Evolutionary conservation across 2,113 vertebrate genomes (phyloP).

Genomic region (Aegypius monachus): DNA sequence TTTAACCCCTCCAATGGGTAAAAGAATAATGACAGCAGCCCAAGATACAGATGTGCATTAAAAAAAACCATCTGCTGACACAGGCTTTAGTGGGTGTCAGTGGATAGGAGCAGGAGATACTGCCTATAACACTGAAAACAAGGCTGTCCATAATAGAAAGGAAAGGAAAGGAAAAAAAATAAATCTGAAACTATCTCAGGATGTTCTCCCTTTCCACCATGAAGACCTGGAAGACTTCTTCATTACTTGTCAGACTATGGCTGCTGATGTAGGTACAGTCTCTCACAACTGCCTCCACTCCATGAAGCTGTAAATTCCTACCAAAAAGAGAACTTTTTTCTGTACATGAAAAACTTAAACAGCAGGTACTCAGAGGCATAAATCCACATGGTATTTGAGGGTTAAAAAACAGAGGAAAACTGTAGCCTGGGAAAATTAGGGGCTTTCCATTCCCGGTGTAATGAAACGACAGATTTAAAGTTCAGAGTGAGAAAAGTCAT

Average conservation of each 20-base stretch:
- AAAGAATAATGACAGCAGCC: neutral
- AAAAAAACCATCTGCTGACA: neutral
- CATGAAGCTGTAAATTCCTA: neutral
- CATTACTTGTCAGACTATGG: neutral
- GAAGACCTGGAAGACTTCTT: neutral
- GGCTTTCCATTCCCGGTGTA: conserved; percentile 68
- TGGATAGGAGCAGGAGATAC: neutral
- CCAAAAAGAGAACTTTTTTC: neutral
- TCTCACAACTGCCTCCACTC: neutral
- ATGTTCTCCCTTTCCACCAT: neutral
- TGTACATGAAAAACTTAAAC: neutral
- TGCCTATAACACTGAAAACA: neutral
- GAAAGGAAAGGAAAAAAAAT: neutral
- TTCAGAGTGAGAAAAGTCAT: conserved; percentile 64
- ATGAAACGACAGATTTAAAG: conserved; percentile 63
- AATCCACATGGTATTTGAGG: conserved; percentile 16
- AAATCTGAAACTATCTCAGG: neutral
- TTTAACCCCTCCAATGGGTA: neutral
- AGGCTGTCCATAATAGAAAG: neutral
- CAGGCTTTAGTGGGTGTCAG: neutral
- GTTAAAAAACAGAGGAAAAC: conserved; percentile 51
- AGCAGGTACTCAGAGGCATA: neutral
- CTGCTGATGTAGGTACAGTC: neutral
- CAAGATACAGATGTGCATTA: neutral
- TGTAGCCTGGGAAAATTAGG: conserved; percentile 68